phyloP scores from a whole-genome alignment of 1,140 invertebrate species.

The Macrosteles quadrilineatus region DNA sequence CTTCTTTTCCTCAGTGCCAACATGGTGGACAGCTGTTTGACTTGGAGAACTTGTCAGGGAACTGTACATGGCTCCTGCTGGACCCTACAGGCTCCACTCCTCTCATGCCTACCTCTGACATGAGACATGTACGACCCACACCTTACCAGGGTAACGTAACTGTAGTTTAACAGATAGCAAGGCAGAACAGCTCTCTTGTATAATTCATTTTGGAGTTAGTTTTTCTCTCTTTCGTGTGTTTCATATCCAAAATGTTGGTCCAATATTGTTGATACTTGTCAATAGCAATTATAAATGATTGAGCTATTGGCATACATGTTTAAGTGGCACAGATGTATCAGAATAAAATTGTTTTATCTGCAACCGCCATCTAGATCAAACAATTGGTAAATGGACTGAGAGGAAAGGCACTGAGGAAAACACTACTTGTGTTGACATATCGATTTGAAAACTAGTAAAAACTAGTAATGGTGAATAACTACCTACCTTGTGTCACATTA shows the following conservation, averaged over 20 bases:
- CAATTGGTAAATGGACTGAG: no score
- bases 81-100: background rate
- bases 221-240: background rate
- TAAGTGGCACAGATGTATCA: no score
- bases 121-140: background rate
- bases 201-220: background rate
- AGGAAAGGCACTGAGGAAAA: no score
- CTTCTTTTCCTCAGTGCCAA: background rate
- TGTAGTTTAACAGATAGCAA: background rate
- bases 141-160: background rate
- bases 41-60: background rate
- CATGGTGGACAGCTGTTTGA: background rate
- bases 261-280: background rate
- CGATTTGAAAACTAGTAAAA: no score
- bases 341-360: no score
- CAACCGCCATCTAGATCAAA: no score
- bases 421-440: no score
- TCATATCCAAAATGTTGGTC: background rate
- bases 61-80: slow-evolving; percentile 14
- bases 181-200: background rate
- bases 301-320: no score
- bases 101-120: background rate
- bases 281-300: no score
- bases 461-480: no score
- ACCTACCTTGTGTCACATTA: no score